Percentiles rank a stretch among this genome's conserved stretches.
phyloP scores from a whole-genome alignment of 2,113 vertebrate species.

The Grammomys surdaster region DNA sequence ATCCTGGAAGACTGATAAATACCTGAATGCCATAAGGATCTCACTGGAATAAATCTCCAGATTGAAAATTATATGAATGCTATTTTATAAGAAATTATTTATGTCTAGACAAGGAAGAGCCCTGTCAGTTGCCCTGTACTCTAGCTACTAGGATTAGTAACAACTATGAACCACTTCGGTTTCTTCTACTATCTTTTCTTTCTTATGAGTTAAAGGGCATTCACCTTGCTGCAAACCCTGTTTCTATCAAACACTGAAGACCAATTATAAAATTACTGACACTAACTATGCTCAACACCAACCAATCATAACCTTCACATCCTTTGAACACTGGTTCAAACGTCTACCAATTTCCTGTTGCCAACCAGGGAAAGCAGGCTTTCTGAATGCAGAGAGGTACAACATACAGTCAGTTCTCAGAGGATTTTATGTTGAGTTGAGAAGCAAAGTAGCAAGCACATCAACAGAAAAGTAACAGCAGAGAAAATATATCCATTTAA shows the following conservation, averaged over 20 bases:
- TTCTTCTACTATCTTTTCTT: neutral
- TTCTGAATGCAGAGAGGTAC: neutral
- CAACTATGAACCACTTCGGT: neutral
- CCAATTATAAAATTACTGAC: neutral
- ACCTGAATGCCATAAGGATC: neutral
- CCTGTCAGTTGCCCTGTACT: neutral
- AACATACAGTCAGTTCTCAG: neutral
- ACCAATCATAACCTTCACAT: neutral
- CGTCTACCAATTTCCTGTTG: neutral
- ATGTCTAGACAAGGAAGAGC: conserved; percentile 29
- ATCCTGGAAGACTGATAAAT: neutral
- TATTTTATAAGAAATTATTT: conserved; percentile 32
- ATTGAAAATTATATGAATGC: neutral
- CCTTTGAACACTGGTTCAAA: neutral
- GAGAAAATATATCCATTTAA: neutral
- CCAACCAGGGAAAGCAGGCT: neutral
- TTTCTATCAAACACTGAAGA: neutral
- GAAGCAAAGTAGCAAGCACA: neutral
- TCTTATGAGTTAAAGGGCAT: neutral
- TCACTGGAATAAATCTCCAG: neutral
- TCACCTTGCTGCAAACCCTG: neutral
- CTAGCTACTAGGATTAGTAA: neutral
- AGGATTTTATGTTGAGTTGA: neutral
- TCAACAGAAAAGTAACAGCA: neutral
- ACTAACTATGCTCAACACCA: neutral